These are phyloP conservation scores for Acrobeloides nanus DNA, from an alignment of 2,888 invertebrate genomes.

Conservation along the genomic window DNA sequence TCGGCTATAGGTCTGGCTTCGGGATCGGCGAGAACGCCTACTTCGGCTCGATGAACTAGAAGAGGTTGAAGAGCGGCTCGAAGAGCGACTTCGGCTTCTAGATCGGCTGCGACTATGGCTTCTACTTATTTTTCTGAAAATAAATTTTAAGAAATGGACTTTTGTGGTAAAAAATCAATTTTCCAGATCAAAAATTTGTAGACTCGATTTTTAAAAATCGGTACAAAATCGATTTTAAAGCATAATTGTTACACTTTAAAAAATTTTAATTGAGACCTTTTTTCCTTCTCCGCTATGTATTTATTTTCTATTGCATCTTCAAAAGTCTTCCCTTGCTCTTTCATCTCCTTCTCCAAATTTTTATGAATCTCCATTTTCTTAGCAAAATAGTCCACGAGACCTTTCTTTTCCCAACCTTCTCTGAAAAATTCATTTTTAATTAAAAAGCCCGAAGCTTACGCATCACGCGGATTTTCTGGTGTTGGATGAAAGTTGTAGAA, in stretches of 20 bases:
- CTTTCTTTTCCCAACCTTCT: conserved; percentile 97
- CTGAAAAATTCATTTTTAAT: conserved; percentile 51
- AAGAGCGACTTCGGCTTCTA: conserved; percentile 8
- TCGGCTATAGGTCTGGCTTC: not conserved
- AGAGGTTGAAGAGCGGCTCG: conserved; percentile 12
- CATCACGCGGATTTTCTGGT: conserved; percentile 80
- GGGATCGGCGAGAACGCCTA: not conserved
- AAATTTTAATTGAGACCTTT: too few relatives aligned
- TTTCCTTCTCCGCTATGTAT: conserved; percentile 9
- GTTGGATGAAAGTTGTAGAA: conserved; percentile 73
- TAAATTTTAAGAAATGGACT: too few relatives aligned
- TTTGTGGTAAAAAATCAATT: too few relatives aligned
- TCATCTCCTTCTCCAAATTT: conserved; percentile 18
- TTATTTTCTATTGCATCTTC: conserved; percentile 29
- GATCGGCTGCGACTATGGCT: too few relatives aligned
- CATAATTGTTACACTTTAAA: too few relatives aligned
- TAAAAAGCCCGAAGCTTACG: conserved; percentile 14
- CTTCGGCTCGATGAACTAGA: conserved; percentile 1
- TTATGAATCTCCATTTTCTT: conserved; percentile 19
- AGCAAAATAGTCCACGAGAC: conserved; percentile 73
- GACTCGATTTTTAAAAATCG: too few relatives aligned
- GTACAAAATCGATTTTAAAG: too few relatives aligned
- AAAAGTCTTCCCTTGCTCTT: conserved; percentile 27
- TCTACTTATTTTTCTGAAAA: too few relatives aligned
- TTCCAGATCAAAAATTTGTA: too few relatives aligned